These are phyloP conservation scores for Potorous gilbertii DNA, from an alignment of 2,797 vertebrate species.

Conservation along the genomic window DNA sequence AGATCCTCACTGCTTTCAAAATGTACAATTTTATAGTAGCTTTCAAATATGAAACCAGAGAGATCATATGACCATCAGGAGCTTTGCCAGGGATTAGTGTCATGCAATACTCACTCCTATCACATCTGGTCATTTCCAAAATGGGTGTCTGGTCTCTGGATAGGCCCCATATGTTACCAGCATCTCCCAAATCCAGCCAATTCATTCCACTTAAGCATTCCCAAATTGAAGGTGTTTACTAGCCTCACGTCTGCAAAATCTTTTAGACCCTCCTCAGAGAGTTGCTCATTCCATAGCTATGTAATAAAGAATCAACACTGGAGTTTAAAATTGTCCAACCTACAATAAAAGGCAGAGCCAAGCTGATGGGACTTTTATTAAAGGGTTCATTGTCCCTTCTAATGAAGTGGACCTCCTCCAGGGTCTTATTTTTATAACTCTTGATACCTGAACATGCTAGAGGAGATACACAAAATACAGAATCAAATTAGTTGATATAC, in stretches of 20 bases:
- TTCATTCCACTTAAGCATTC: not conserved
- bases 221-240: not conserved
- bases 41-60: not conserved
- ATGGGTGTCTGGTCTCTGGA: not conserved
- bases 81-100: not conserved
- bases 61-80: not conserved
- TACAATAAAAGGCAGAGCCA: not conserved
- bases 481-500: not conserved
- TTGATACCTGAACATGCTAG: not conserved
- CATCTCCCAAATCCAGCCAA: not conserved
- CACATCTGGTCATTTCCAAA: not conserved
- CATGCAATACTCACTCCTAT: not conserved
- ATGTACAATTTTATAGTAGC: not conserved
- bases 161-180: not conserved
- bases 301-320: not conserved
- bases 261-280: not conserved
- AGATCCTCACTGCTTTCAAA: not conserved
- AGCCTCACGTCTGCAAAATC: not conserved
- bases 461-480: not conserved
- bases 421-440: not conserved
- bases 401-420: not conserved
- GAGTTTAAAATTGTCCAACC: not conserved
- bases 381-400: too few relatives aligned
- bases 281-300: not conserved
- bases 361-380: not conserved